Conservation (phyloP, 2,797 vertebrate species). For the Rhabdomys pumilio region DNA sequence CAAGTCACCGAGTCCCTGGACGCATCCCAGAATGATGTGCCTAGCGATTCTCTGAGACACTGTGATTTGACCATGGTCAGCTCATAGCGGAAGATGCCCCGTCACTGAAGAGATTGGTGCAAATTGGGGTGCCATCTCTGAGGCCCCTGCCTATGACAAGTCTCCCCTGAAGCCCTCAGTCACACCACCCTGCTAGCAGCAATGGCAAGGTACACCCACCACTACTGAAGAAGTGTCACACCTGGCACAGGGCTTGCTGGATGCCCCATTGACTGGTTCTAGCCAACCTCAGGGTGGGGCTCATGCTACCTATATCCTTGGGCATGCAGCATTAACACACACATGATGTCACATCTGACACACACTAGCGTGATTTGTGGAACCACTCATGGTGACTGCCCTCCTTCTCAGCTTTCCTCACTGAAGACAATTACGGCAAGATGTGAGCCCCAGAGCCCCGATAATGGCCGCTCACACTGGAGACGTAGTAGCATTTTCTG, state of each 20-base stretch:
- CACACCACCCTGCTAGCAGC: not conserved
- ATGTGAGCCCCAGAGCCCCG: not conserved
- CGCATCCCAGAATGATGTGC: not conserved
- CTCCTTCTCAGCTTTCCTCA: not conserved
- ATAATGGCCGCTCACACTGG: not conserved
- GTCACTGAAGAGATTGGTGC: not conserved
- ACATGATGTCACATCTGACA: not conserved
- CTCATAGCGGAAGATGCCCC: accelerated
- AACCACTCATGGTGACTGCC: not conserved
- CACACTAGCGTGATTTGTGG: accelerated
- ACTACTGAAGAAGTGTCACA: not conserved
- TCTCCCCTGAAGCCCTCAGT: not conserved
- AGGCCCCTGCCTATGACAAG: not conserved
- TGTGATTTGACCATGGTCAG: not conserved
- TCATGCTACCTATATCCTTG: not conserved
- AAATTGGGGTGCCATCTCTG: not conserved
- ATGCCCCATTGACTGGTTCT: accelerated
- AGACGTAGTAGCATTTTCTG: not conserved
- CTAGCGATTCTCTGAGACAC: not conserved
- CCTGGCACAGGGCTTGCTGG: not conserved
- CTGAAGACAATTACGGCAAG: not conserved
- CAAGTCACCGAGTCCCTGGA: not conserved
- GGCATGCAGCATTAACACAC: not conserved
- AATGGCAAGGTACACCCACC: no score
- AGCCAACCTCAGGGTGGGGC: not conserved